Conservation (phyloP, 2,797 vertebrate species). For the Pseudochirops cupreus region DNA sequence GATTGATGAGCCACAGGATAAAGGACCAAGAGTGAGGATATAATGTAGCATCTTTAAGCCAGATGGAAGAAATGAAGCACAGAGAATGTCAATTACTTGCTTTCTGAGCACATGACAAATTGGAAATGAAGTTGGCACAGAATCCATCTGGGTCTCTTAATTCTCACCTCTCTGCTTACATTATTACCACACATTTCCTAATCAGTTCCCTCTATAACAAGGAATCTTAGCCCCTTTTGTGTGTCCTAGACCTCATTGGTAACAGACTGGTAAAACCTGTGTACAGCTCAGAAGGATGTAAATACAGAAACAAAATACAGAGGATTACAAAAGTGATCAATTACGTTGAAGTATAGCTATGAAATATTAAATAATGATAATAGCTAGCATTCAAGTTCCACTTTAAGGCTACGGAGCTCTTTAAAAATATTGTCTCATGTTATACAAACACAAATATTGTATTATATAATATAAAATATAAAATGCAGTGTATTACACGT, state of each 20-base stretch:
- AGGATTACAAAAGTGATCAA: background rate
- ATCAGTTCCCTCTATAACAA: background rate
- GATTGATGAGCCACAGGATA: background rate
- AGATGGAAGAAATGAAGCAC: background rate
- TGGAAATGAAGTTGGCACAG: background rate
- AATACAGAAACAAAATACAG: background rate
- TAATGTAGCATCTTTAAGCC: background rate
- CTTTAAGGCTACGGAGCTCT: background rate
- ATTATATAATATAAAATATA: background rate
- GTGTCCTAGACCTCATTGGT: background rate
- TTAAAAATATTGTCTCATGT: background rate
- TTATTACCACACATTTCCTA: rapidly evolving
- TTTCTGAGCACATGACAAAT: background rate
- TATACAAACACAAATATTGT: background rate
- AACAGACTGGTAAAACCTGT: background rate
- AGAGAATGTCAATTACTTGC: background rate
- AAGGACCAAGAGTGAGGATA: background rate
- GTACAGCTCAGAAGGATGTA: no score
- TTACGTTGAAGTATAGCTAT: background rate
- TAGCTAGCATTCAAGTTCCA: background rate
- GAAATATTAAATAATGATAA: background rate
- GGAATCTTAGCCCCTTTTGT: background rate
- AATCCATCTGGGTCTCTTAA: background rate
- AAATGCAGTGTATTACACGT: no score
- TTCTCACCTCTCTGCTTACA: rapidly evolving